These are phyloP conservation scores for Drosophila sechellia DNA, from an alignment of 1,140 invertebrate species.

Conservation along the genomic window DNA sequence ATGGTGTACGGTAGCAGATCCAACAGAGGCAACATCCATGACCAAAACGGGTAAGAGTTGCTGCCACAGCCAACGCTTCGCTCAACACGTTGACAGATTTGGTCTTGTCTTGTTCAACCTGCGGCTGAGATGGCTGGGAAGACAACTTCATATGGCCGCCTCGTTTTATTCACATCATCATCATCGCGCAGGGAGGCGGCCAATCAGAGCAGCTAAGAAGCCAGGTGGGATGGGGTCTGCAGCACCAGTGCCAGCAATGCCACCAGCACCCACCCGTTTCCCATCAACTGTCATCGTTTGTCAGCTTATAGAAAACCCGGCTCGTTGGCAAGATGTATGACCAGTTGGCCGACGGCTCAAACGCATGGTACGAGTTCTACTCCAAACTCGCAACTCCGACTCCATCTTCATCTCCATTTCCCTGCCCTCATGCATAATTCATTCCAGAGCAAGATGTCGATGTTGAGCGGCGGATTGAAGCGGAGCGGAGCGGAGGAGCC, in stretches of 20 bases:
- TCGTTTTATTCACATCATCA: conserved; percentile 48
- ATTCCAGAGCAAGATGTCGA: conserved; percentile 59
- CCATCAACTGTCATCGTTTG: conserved; percentile 84
- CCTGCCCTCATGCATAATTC: conserved; percentile 76
- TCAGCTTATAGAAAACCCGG: conserved; percentile 74
- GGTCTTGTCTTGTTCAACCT: conserved; percentile 73
- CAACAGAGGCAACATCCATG: conserved; percentile 32
- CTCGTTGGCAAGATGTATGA: conserved; percentile 72
- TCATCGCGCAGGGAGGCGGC: conserved; percentile 49
- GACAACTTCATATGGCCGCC: conserved; percentile 75
- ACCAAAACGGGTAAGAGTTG: conserved; percentile 29
- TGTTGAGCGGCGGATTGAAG: conserved; percentile 19
- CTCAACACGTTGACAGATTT: conserved; percentile 79
- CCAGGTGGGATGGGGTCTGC: conserved; percentile 13
- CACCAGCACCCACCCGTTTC: conserved; percentile 67
- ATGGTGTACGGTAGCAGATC: conserved; percentile 42
- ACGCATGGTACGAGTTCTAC: conserved; percentile 39
- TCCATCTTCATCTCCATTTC: conserved; percentile 40
- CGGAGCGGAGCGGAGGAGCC: conserved; percentile 32
- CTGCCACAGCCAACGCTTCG: conserved; percentile 59
- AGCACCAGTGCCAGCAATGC: conserved; percentile 7
- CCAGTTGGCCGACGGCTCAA: conserved; percentile 67
- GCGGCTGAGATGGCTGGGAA: conserved; percentile 38
- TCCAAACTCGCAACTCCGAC: conserved; percentile 33
- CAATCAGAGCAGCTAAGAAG: conserved; percentile 64